Evolutionary conservation across 37 sponge, comb jelly and placozoan species (phyloP).

Genomic region (Eunapius fragilis): DNA sequence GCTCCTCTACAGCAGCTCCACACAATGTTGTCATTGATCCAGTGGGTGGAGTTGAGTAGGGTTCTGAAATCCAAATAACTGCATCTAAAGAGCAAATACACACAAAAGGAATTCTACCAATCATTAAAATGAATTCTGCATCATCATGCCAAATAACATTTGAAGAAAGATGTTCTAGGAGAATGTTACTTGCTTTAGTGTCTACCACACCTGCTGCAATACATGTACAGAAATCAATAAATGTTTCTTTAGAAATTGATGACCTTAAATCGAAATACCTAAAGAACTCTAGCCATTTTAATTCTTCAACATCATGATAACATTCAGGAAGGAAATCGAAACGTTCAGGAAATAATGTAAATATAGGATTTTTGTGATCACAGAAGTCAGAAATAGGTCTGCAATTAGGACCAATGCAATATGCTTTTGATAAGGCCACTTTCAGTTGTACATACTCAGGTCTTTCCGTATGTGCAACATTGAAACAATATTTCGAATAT

Average conservation of each 20-base stretch:
- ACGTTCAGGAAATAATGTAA: slow-evolving; percentile 19
- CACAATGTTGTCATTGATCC: neutral
- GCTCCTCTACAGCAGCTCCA: neutral
- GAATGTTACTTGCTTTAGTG: neutral
- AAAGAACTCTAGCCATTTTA: slow-evolving; percentile 54
- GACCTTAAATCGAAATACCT: neutral
- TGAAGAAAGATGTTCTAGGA: slow-evolving; percentile 40
- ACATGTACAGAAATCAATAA: slow-evolving; percentile 4
- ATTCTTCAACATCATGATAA: neutral
- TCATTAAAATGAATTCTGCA: neutral
- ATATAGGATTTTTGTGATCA: slow-evolving; percentile 22
- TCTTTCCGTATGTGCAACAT: too few species aligned
- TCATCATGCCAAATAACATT: slow-evolving; percentile 19
- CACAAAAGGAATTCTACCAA: slow-evolving; percentile 45
- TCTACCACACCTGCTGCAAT: neutral
- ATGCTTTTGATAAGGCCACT: too few species aligned
- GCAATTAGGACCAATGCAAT: slow-evolving; percentile 29
- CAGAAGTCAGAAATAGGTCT: slow-evolving; percentile 10
- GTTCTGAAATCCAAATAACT: slow-evolving; percentile 33
- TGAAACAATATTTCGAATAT: neutral
- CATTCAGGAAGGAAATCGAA: slow-evolving; percentile 32
- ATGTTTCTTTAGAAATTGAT: slow-evolving; percentile 13
- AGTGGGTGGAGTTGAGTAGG: neutral
- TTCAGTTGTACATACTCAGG: too few species aligned
- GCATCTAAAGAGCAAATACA: neutral